Percentiles rank a stretch among this genome's conserved stretches.
Conservation (phyloP, 2,888 invertebrate genomes). For the Calameuta idolon region DNA sequence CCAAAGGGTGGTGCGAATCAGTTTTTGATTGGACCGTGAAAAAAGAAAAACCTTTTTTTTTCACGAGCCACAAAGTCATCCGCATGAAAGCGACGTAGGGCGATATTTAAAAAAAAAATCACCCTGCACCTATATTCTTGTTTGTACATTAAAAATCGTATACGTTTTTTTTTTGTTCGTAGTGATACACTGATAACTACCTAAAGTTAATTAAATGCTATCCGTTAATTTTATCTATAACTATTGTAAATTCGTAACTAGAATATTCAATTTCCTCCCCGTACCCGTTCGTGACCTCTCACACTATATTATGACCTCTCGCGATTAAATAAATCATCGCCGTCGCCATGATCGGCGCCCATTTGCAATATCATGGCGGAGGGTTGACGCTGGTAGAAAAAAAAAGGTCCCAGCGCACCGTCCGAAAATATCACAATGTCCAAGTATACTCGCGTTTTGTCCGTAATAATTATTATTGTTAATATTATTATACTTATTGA, state of each 20-base stretch:
- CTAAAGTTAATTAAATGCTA: slow-evolving; percentile 48
- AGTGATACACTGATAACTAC: slow-evolving; percentile 64
- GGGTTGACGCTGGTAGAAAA: slow-evolving; percentile 34
- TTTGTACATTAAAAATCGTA: slow-evolving; percentile 68
- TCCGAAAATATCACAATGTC: slow-evolving; percentile 62
- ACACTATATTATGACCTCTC: background rate
- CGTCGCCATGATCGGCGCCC: background rate
- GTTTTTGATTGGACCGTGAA: background rate
- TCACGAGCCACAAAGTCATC: background rate
- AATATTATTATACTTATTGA: slow-evolving; percentile 15
- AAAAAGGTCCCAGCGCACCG: slow-evolving; percentile 33
- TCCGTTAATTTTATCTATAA: slow-evolving; percentile 39
- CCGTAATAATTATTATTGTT: slow-evolving; percentile 1
- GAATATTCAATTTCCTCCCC: slow-evolving; percentile 52
- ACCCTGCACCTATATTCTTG: slow-evolving; percentile 26
- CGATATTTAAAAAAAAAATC: background rate
- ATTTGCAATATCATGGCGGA: slow-evolving; percentile 10
- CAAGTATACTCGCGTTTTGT: slow-evolving; percentile 54
- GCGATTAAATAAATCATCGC: background rate
- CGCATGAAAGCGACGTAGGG: background rate
- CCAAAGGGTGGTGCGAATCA: background rate
- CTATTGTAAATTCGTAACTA: slow-evolving; percentile 64
- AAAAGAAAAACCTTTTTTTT: background rate
- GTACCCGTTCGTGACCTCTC: background rate
- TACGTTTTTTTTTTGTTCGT: slow-evolving; percentile 52